phyloP scores from a whole-genome alignment of 2,113 vertebrate species.

The Podilymbus podiceps region DNA sequence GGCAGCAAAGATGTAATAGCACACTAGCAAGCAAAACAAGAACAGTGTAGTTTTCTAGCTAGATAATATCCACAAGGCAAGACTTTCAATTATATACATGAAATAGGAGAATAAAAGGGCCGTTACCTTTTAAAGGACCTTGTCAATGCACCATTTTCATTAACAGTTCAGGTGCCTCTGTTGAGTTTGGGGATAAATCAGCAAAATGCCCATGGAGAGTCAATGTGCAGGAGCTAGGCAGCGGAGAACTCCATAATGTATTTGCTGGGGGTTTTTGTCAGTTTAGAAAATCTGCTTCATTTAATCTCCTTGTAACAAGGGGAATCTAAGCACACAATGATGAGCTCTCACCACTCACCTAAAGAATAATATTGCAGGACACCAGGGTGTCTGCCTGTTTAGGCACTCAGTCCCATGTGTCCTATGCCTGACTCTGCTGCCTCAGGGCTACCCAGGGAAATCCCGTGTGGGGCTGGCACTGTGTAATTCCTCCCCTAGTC shows the following conservation, averaged over 20 bases:
- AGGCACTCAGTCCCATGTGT: rapidly evolving
- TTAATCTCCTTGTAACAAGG: not conserved
- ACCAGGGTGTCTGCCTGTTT: not conserved
- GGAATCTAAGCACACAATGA: not conserved
- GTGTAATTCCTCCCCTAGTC: not conserved
- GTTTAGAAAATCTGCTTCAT: not conserved
- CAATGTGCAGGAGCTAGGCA: not conserved
- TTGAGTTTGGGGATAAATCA: not conserved
- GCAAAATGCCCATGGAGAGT: not conserved
- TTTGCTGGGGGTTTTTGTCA: not conserved
- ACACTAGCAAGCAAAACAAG: not conserved
- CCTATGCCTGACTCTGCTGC: not conserved
- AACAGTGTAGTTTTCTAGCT: not conserved
- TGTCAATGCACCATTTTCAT: not conserved
- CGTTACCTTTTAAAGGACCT: not conserved
- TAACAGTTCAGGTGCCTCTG: not conserved
- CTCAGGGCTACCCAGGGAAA: not conserved
- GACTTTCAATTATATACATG: not conserved
- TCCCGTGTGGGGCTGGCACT: rapidly evolving
- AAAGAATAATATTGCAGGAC: not conserved
- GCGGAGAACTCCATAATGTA: not conserved
- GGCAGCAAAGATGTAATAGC: not conserved
- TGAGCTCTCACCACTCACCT: not conserved
- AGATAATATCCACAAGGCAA: not conserved
- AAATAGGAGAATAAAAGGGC: not conserved